These are phyloP conservation scores for Ophraella communa DNA, from an alignment of 2,888 invertebrate species.

Conservation along the genomic window DNA sequence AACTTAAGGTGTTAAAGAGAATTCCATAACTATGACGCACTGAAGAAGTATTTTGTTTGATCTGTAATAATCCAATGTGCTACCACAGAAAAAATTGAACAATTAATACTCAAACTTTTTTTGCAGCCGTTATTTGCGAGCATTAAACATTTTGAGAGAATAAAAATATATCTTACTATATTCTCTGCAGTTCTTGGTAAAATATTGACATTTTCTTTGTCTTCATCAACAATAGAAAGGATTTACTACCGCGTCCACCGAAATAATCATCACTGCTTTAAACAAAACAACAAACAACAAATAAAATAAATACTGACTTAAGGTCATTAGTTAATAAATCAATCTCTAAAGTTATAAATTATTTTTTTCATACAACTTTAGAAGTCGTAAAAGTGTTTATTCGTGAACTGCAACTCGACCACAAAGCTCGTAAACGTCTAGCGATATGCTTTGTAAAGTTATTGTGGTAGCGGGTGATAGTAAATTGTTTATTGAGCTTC, in stretches of 20 bases:
- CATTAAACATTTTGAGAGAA: too few species aligned
- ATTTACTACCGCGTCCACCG: conserved; percentile 1
- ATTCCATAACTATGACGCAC: too few species aligned
- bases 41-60: too few species aligned
- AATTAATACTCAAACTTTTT: too few species aligned
- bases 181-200: too few species aligned
- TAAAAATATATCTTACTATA: too few species aligned
- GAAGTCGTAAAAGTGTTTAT: not conserved
- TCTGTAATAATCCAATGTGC: too few species aligned
- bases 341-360: conserved; percentile 7
- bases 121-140: too few species aligned
- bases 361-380: conserved; percentile 4
- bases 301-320: not conserved
- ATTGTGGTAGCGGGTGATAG: not conserved
- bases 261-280: not conserved
- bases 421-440: not conserved
- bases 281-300: conserved; percentile 2
- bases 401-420: not conserved
- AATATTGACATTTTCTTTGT: not conserved
- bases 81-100: too few species aligned
- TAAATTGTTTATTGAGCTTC: not conserved
- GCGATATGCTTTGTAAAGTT: not conserved
- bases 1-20: too few species aligned
- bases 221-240: not conserved
- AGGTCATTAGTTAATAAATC: conserved; percentile 13